Conservation (phyloP, 2,888 invertebrate genomes). For the Lasioglossum villosulum region DNA sequence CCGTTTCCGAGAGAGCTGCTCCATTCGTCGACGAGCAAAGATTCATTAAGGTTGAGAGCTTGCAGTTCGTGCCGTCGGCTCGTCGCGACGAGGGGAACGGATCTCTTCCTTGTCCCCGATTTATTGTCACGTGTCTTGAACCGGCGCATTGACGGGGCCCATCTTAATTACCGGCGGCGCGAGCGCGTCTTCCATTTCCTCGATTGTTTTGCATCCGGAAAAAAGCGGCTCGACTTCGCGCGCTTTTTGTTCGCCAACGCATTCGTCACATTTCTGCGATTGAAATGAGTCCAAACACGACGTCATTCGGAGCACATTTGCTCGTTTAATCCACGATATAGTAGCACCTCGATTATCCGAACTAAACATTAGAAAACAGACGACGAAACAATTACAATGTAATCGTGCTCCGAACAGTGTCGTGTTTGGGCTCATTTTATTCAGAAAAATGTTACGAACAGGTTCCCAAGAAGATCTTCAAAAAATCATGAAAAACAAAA, state of each 20-base stretch:
- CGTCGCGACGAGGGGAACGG: constrained; percentile 35
- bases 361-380: background rate
- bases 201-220: background rate
- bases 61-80: constrained; percentile 45
- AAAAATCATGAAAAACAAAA: background rate
- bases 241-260: background rate
- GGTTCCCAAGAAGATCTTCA: background rate
- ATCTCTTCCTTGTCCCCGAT: constrained; percentile 58
- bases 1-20: constrained; percentile 64
- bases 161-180: constrained; percentile 36
- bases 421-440: background rate
- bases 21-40: constrained; percentile 70
- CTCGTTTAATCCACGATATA: background rate
- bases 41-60: constrained; percentile 77
- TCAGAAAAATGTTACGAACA: background rate
- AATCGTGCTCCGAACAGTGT: background rate
- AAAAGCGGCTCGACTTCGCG: too few species aligned
- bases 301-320: background rate
- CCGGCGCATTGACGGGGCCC: constrained; percentile 22
- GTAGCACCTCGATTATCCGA: background rate
- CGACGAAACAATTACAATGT: background rate
- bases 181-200: background rate
- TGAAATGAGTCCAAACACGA: background rate
- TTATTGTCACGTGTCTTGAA: constrained; percentile 50
- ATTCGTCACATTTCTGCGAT: background rate